Evolutionary conservation across 2,888 invertebrate genomes (phyloP).

Genomic region (Escarpia spicata): DNA sequence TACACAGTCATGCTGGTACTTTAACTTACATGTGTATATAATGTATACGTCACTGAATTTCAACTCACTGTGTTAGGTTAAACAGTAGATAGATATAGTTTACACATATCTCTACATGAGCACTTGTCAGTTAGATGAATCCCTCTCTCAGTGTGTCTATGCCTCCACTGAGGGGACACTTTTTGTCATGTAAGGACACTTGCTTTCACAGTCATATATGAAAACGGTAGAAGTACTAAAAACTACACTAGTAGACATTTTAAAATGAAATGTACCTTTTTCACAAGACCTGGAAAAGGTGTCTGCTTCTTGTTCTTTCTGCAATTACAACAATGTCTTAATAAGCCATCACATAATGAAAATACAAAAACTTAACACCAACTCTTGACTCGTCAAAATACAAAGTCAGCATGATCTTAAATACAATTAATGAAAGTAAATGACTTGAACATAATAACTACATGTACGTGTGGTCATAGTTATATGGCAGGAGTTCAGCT

Average conservation of each 20-base stretch:
- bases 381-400: not conserved
- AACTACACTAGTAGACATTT: no score
- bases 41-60: no score
- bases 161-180: not conserved
- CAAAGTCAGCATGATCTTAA: not conserved
- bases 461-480: not conserved
- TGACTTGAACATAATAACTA: not conserved
- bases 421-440: not conserved
- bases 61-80: no score
- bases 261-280: not conserved
- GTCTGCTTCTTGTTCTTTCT: conserved; percentile 17
- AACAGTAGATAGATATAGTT: no score
- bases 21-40: no score
- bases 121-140: not conserved
- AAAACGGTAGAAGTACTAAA: no score
- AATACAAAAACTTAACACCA: no score
- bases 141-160: not conserved
- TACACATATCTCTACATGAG: not conserved
- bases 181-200: not conserved
- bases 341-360: not conserved
- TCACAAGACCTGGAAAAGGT: not conserved
- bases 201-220: no score
- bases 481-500: no score
- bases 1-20: no score
- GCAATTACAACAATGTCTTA: not conserved